A percentile compares a stretch with the other conserved stretches of the same genome.
Conservation (phyloP, 1,140 invertebrate genomes). For the Dermatophagoides farinae region DNA sequence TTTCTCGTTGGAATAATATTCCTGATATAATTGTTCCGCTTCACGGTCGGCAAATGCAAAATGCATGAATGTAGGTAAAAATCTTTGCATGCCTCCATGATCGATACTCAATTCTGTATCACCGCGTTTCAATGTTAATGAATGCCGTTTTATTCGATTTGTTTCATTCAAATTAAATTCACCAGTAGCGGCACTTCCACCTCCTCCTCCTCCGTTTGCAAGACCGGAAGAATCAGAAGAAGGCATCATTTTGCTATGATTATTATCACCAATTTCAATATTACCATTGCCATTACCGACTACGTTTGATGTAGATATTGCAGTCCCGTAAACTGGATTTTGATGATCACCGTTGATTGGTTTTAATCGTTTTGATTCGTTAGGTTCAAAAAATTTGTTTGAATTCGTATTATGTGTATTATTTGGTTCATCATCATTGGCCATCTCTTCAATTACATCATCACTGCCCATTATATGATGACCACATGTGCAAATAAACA, state of each 20-base stretch:
- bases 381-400: no score
- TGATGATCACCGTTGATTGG: no score
- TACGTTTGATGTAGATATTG: background rate
- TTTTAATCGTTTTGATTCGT: no score
- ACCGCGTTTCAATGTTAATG: conserved; percentile 3
- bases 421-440: no score
- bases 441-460: no score
- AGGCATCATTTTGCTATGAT: background rate
- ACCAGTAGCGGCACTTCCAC: background rate
- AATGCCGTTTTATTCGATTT: background rate
- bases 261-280: background rate
- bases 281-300: background rate
- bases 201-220: background rate
- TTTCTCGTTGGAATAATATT: conserved; percentile 23
- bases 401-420: no score
- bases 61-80: conserved; percentile 20
- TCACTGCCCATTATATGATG: no score
- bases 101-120: conserved; percentile 19
- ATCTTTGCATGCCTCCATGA: conserved; percentile 20
- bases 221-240: background rate
- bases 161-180: background rate
- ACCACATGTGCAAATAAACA: no score
- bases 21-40: conserved; percentile 21
- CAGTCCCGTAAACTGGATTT: no score
- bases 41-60: conserved; percentile 21